Evolutionary conservation across 1,140 invertebrate genomes (phyloP), one percentile per base, ranked within the genome.

Genomic region (Eumaeus atala): DNA sequence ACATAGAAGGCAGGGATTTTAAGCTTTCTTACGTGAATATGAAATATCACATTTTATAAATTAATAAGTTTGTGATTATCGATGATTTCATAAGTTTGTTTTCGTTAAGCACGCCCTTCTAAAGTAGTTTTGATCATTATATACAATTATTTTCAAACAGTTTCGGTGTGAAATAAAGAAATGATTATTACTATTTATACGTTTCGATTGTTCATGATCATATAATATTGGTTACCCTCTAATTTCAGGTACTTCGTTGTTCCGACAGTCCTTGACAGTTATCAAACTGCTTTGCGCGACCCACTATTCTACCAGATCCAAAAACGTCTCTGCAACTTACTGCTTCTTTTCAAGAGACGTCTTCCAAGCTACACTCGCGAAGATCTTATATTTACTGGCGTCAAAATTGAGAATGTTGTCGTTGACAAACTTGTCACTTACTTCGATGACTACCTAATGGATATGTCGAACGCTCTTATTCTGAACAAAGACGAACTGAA

Each of bases 221-320:
- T 50, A 12, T 40, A 14, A 17, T 9, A 44, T 44, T 44, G 16
- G 36, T 28, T 28, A 33, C 8, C 28, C 6, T 36, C 54, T 48
- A 62, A 63, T 66, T 65, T 44, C 59, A 88, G 87, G 33, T 78
- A 90, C 33, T 87, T 89, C 58, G 70, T 86, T 0, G 65, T 86
- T n/a, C 90, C 91, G 0, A 77, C 75, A 3, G 81, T 86, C 1
- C 73, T 92, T 33, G 89, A 91, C 64, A 74, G 81, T 42, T 90
- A 87, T 60, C 77, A 88, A 54, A 92, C 92, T 33, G 89, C 90
- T n/a, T 64, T 92, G 12, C 89, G 92, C 42, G 92, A 93, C 59
- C 92, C 92, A 3, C 83, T 90, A 9, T 92, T 92, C 87, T 93
- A 90, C 67, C 87, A 89, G 58, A 80, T 93, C 9, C 90, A 90